Evolutionary conservation across 2,797 vertebrate genomes (phyloP), one percentile per base, ranked within the genome.

Genomic region (Sebastes hubbsi): DNA sequence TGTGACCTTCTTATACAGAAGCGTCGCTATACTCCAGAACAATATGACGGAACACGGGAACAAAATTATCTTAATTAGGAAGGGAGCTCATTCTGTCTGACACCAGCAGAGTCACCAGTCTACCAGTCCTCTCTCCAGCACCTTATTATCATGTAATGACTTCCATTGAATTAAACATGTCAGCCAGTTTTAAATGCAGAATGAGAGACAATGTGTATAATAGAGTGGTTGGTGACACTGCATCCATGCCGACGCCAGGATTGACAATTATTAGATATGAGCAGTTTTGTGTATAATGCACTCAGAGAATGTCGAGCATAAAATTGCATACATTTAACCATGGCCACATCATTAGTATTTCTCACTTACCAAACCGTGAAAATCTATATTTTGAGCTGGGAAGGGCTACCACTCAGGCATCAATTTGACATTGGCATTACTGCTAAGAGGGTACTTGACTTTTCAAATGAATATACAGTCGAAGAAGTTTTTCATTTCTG

Each of bases 11-110:
- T 92, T 89, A 75, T 79, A 75, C 72, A 72, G 74, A 77, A 69
- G 59, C 30, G n/a, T 72, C 80, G 83, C 84, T 86, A 46, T 46
- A 73, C 81, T 87, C 61, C 54, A 65, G 66, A 87, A 94, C 90
- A 92, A 91, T 86, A 90, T 87, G 88, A 93, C 49, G 83, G 83
- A 91, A 88, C 91, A 91, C 65, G 78, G 87, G 85, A 88, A 91
- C 90, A 90, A 88, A 91, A 89, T 90, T 59, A 86, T 92, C 89
- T 93, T 95, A 95, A 96, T 94, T 93, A 92, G 89, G 70, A 81
- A 78, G 84, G 68, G 80, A 88, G 87, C 84, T 85, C 85, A 90
- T 95, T 92, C 82, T 83, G 83, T 92, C 90, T 88, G 86, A 90
- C 88, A 94, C 92, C 89, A 91, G 90, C 86, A 78, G 62, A 83